Evolutionary conservation across 2,113 vertebrate species (phyloP).

Genomic region (Xiphias gladius): DNA sequence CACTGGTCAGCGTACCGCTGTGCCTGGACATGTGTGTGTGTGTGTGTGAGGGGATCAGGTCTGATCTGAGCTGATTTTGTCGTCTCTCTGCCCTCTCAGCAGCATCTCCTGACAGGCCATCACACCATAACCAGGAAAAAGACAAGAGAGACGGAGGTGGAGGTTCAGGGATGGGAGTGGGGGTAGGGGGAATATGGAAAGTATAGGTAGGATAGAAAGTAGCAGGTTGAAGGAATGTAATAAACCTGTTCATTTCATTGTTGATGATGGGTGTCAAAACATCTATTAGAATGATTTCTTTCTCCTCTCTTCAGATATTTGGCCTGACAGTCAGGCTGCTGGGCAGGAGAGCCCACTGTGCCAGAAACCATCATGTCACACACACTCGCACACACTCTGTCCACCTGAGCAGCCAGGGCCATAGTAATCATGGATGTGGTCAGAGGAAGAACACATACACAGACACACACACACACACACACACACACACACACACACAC

Average conservation of each 20-base stretch:
- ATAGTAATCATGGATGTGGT: conserved; percentile 53
- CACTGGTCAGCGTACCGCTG: conserved; percentile 62
- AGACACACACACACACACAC: conserved; percentile 1
- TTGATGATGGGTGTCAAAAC: no score
- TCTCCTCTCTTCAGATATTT: conserved; percentile 47
- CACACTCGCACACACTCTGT: conserved; percentile 39
- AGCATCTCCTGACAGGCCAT: conserved; percentile 69
- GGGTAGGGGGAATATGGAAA: neutral
- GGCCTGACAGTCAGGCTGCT: conserved; percentile 69
- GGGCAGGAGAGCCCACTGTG: conserved; percentile 67
- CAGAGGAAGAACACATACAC: conserved; percentile 41
- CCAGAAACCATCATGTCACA: conserved; percentile 77
- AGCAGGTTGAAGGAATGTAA: conserved; percentile 3
- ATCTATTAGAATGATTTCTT: no score
- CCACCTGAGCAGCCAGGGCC: conserved; percentile 77
- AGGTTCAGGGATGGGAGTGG: neutral
- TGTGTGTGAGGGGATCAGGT: conserved; percentile 52
- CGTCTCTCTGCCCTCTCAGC: conserved; percentile 46
- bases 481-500: conserved; percentile 1
- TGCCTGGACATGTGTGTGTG: conserved; percentile 24
- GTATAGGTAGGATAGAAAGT: neutral
- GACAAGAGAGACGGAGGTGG: conserved; percentile 16
- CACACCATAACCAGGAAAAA: conserved; percentile 47
- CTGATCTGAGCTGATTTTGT: conserved; percentile 70
- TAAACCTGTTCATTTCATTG: neutral